Evolutionary conservation across 2,797 vertebrate genomes (phyloP).

Genomic region (Lutjanus argentimaculatus): DNA sequence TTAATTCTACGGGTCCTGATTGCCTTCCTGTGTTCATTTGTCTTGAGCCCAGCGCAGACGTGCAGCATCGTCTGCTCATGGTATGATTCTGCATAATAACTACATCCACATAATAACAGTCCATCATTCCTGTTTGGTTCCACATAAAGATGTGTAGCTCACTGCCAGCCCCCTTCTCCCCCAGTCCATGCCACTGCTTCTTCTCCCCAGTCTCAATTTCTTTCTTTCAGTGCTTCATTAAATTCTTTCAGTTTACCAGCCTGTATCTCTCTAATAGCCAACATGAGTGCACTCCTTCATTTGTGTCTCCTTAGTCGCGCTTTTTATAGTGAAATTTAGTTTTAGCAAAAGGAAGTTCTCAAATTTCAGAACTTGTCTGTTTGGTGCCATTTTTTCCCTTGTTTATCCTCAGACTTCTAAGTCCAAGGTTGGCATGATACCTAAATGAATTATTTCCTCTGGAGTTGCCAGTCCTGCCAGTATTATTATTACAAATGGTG

Average conservation of each 20-base stretch:
- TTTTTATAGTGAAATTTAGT: slow-evolving; percentile 33
- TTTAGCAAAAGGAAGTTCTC: slow-evolving; percentile 36
- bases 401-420: slow-evolving; percentile 40
- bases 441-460: slow-evolving; percentile 68
- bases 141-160: slow-evolving; percentile 49
- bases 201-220: slow-evolving; percentile 11
- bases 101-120: slow-evolving; percentile 66
- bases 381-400: slow-evolving; percentile 16
- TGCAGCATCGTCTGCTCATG: slow-evolving; percentile 44
- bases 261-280: slow-evolving; percentile 62
- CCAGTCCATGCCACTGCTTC: slow-evolving; percentile 18
- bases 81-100: slow-evolving; percentile 71
- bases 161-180: not conserved
- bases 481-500: slow-evolving; percentile 72
- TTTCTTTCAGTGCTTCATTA: slow-evolving; percentile 46
- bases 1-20: slow-evolving; percentile 70
- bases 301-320: slow-evolving; percentile 38
- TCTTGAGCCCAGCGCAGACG: slow-evolving; percentile 49
- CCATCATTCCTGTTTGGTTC: slow-evolving; percentile 65
- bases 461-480: slow-evolving; percentile 62
- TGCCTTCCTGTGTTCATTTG: slow-evolving; percentile 69
- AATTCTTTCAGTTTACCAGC: slow-evolving; percentile 61
- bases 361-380: slow-evolving; percentile 38
- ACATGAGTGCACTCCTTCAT: slow-evolving; percentile 41
- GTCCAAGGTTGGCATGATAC: slow-evolving; percentile 69